Base-by-base conservation (phyloP, 2,797 vertebrate genomes). In the Pipistrellus pipistrellus region DNA sequence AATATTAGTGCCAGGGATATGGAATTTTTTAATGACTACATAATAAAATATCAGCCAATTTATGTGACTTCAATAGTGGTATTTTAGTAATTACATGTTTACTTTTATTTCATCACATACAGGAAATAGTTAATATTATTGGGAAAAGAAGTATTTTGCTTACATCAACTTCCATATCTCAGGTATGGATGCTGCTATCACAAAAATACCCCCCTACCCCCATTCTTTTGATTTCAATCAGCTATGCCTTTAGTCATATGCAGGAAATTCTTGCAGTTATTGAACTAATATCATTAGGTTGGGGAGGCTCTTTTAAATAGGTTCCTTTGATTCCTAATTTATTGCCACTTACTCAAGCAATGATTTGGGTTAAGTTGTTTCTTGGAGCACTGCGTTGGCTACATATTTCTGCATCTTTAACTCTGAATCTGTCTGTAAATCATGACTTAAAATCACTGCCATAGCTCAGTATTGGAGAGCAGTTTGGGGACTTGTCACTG, bases 91-190 rank as follows among this genome's bases (percentile, higher is more conserved):
- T 66, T 92, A 81, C 30, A 6, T 90, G 3, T 82, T 85, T 76
- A 73, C 0, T 76, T 80, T 86, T 57, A 83, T 88, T 81, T 92
- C 25, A 53, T 91, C 11, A 69, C 51, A 12, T 57, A 57, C 3
- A 35, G 13, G 4, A 80, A 75, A 46, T 89, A 91, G 41, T 73
- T 91, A 83, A 32, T 48, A 62, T 87, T 62, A 88, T 46, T 8
- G 10, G 38, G 69, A 92, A 48, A 83, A 59, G 46, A 84, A 72
- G 2, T 78, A 76, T 90, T 90, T 94, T 93, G 71, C 68, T 86
- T 85, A 93, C 82, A 57, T 68, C 76, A 88, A 94, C 25, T 66
- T 77, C 32, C 27, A 46, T 48, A 69, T 89, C 7, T 84, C 53
- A 64, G 41, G 1, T 57, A 76, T 88, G n/a, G 69, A 81, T 30